Percentiles rank a stretch among this genome's conserved stretches.
phyloP scores from a whole-genome alignment of 2,113 vertebrate genomes.

The Zonotrichia leucophrys region DNA sequence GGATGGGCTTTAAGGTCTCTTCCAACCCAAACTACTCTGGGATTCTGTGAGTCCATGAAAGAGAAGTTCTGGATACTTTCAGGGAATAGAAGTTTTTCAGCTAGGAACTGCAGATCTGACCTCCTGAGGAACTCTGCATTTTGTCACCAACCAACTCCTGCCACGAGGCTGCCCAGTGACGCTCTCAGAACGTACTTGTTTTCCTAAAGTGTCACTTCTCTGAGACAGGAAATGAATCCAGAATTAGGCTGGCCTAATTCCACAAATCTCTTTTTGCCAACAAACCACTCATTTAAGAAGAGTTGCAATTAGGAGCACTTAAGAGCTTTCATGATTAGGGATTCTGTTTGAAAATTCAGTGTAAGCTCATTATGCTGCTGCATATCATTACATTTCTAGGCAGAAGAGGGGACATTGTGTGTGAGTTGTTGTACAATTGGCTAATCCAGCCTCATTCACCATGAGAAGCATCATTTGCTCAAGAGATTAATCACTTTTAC shows the following conservation, averaged over 20 bases:
- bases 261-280: not conserved
- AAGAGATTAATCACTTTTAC: not conserved
- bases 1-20: rapidly evolving
- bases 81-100: rapidly evolving
- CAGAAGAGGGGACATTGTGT: not conserved
- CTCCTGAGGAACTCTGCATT: not conserved
- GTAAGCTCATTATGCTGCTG: not conserved
- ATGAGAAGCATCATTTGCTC: not conserved
- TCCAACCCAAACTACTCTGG: rapidly evolving
- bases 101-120: rapidly evolving
- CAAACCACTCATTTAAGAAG: conserved; percentile 3
- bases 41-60: not conserved
- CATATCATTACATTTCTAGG: not conserved
- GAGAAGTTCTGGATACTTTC: too few relatives aligned
- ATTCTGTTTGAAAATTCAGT: conserved; percentile 19
- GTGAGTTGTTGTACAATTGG: not conserved
- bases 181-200: not conserved
- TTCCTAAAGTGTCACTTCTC: not conserved
- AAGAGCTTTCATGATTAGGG: not conserved
- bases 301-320: not conserved
- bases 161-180: not conserved
- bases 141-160: not conserved
- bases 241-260: not conserved
- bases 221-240: not conserved
- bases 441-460: not conserved